Base-by-base conservation (phyloP, 2,888 invertebrate genomes). In the Apantesis nais region DNA sequence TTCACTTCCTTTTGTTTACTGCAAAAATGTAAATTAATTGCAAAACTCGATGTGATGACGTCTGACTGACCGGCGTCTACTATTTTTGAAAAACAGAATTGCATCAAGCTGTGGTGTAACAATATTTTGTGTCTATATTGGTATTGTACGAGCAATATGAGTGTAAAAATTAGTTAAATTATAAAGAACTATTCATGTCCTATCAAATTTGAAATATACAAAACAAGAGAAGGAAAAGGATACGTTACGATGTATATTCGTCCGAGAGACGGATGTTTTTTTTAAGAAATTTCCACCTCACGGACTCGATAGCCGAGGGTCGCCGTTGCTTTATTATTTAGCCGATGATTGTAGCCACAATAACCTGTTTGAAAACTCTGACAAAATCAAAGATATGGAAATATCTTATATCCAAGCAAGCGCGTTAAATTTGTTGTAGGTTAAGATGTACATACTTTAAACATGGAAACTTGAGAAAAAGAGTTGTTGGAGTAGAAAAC, bases 1-100 rank as follows among this genome's bases (percentile, higher is more conserved):
- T 70, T 66, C 70, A 62, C 66, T 70, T 70, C 66, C 70, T 62
- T 58, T 29, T 37, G 66, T 66, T 55, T 48, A 52, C 41, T 62
- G 62, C 62, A 67, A n/a, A 70, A 66, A 71, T 71, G 65, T 73
- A 60, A 73, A 73, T 67, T 39, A 72, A 65, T 67, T 68, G 67
- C 55, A 74, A 62, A 64, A 67, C 31, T 41, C 39, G 68, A 64
- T 68, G 58, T 73, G 37, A 25, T 74, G 68, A 61, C 64, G 52
- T 44, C n/a, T n/a, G n/a, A n/a, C n/a, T n/a, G 71, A 67, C 62
- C 31, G 62, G 61, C 31, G 31, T 44, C 31, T 70, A 67, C 48
- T 39, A 39, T 62, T 41, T 66, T 31, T 41, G 14, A 62, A 62
- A 55, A 67, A 67, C 48, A 67, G 60, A 34, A 44, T 61, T 29